Percentiles rank a stretch among this genome's conserved stretches.
phyloP scores from a whole-genome alignment of 2,797 vertebrate genomes.

The Nannoperca australis region DNA sequence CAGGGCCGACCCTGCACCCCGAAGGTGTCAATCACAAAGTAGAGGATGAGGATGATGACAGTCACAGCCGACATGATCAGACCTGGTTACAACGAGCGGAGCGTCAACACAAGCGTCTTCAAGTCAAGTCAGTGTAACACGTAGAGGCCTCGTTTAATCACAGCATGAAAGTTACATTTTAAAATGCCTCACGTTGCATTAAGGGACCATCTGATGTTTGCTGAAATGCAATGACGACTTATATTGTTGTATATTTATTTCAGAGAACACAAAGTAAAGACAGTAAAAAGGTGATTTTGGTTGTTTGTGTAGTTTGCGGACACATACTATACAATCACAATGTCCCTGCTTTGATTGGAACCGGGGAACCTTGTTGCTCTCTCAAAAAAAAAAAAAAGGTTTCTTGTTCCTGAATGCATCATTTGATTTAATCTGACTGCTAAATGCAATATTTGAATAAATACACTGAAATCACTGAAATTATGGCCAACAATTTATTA shows the following conservation, averaged over 20 bases:
- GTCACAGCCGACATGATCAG: slow-evolving; percentile 97
- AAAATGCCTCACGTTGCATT: neutral
- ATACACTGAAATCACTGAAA: neutral
- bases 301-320: neutral
- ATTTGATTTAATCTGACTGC: neutral
- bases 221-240: neutral
- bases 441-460: slow-evolving; percentile 1
- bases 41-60: slow-evolving; percentile 95
- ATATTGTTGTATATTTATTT: neutral
- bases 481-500: neutral
- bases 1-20: slow-evolving; percentile 87
- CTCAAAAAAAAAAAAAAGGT: neutral
- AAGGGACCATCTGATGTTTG: neutral
- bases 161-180: neutral
- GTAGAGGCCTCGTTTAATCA: neutral
- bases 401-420: neutral
- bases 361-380: neutral
- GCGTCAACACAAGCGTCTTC: neutral
- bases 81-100: slow-evolving; percentile 78
- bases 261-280: neutral
- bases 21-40: slow-evolving; percentile 95
- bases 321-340: neutral
- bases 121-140: neutral
- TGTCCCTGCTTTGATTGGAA: neutral
- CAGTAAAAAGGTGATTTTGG: neutral